Percentiles rank a stretch among this genome's conserved stretches.
Conservation (phyloP, 2,888 invertebrate genomes). For the Aphrophora alni region DNA sequence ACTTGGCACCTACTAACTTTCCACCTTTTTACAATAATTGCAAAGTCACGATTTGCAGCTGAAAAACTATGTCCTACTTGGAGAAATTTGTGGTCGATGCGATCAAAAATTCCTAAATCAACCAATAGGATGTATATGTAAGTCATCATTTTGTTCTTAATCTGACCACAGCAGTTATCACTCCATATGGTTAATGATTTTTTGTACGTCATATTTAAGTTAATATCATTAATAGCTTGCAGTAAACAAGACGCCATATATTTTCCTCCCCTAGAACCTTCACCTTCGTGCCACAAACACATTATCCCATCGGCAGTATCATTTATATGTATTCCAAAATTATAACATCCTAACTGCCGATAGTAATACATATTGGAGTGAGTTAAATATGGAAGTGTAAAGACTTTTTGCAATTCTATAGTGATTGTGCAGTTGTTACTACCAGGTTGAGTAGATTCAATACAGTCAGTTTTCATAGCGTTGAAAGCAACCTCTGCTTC, state of each 20-base stretch:
- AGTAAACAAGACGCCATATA: conserved; percentile 2
- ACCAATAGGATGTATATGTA: conserved; percentile 6
- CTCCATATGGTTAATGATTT: neutral
- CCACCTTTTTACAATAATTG: neutral
- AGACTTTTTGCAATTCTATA: conserved; percentile 23
- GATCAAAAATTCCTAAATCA: neutral
- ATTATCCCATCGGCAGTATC: neutral
- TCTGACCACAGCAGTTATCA: conserved; percentile 9
- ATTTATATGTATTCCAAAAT: neutral
- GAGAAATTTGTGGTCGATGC: neutral
- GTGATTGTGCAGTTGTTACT: conserved; percentile 11
- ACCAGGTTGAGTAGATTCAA: neutral
- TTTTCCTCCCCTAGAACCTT: neutral
- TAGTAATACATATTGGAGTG: conserved; percentile 15
- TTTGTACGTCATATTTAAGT: neutral
- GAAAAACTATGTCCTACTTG: neutral
- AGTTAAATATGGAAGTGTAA: conserved; percentile 15
- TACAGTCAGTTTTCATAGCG: conserved; percentile 7
- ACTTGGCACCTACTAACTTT: neutral
- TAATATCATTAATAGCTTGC: neutral
- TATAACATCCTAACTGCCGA: neutral
- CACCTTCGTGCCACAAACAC: conserved; percentile 18
- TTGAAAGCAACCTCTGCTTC: neutral
- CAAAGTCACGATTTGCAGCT: neutral
- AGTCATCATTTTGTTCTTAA: conserved; percentile 2